Percentiles rank a stretch among this genome's conserved stretches.
Evolutionary conservation across 2,113 vertebrate genomes (phyloP).

Genomic region (Oenanthe melanoleuca): DNA sequence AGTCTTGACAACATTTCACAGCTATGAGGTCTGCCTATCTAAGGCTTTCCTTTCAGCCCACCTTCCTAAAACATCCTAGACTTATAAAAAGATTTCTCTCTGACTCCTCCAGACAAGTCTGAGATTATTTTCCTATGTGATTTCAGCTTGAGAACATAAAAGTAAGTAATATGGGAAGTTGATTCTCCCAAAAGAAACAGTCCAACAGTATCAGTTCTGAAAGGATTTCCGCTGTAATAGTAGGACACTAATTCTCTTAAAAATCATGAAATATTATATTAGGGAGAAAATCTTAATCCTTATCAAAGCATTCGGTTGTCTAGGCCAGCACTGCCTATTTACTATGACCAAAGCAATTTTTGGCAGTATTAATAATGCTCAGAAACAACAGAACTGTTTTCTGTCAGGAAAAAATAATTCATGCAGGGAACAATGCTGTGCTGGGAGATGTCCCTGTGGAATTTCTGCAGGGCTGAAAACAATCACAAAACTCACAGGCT

Average conservation of each 20-base stretch:
- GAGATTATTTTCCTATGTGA: background rate
- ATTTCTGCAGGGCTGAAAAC: conserved; percentile 23
- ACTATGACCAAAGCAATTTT: background rate
- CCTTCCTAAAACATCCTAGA: background rate
- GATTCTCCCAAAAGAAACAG: background rate
- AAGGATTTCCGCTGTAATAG: background rate
- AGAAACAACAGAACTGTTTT: background rate
- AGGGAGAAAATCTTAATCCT: background rate
- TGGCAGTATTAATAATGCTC: background rate
- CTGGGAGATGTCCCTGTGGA: background rate
- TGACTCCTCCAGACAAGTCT: background rate
- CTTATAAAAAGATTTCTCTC: background rate
- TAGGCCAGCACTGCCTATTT: background rate
- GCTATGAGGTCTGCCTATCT: background rate
- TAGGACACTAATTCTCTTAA: background rate
- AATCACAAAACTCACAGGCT: background rate
- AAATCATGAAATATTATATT: background rate
- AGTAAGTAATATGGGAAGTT: background rate
- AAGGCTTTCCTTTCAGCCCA: background rate
- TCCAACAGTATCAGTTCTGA: background rate
- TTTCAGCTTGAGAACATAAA: fast-evolving
- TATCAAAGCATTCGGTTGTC: background rate
- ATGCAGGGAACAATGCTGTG: background rate
- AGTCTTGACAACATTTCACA: background rate
- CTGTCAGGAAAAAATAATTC: background rate